Evolutionary conservation across 2,113 vertebrate genomes (phyloP).

Genomic region (Aspidoscelis tigris): DNA sequence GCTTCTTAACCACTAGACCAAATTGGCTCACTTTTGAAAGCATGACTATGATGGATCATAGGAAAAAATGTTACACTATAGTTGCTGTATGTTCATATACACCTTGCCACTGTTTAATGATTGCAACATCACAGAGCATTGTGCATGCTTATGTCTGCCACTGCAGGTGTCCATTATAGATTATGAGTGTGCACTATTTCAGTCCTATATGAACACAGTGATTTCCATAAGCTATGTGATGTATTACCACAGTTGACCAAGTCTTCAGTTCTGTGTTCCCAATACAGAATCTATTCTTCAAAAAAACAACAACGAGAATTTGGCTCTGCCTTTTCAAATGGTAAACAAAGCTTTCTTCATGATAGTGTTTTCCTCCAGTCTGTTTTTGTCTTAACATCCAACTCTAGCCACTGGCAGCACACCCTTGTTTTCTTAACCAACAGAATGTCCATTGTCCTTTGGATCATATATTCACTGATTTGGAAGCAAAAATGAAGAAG

Average conservation of each 20-base stretch:
- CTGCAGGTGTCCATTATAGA: neutral
- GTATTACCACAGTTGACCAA: neutral
- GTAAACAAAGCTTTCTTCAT: slow-evolving; percentile 21
- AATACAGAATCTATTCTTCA: neutral
- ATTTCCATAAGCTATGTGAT: neutral
- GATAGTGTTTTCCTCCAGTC: neutral
- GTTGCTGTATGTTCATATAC: neutral
- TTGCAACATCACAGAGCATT: neutral
- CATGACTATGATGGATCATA: too few relatives aligned
- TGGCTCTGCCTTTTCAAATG: slow-evolving; percentile 20
- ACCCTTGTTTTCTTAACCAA: slow-evolving; percentile 3
- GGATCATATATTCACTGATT: neutral
- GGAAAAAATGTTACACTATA: neutral
- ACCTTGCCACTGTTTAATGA: neutral
- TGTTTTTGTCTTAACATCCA: slow-evolving; percentile 40
- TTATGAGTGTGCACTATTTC: too few relatives aligned
- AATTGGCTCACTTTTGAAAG: too few relatives aligned
- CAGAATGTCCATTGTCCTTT: neutral
- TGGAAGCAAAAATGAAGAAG: neutral
- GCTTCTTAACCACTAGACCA: too few relatives aligned
- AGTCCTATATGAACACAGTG: neutral
- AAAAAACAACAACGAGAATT: neutral
- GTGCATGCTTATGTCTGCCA: neutral
- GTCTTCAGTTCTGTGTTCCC: neutral
- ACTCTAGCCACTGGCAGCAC: slow-evolving; percentile 28